These are phyloP conservation scores for Odontocolon sp. DNA, from an alignment of 2,888 invertebrate species.

Conservation along the genomic window DNA sequence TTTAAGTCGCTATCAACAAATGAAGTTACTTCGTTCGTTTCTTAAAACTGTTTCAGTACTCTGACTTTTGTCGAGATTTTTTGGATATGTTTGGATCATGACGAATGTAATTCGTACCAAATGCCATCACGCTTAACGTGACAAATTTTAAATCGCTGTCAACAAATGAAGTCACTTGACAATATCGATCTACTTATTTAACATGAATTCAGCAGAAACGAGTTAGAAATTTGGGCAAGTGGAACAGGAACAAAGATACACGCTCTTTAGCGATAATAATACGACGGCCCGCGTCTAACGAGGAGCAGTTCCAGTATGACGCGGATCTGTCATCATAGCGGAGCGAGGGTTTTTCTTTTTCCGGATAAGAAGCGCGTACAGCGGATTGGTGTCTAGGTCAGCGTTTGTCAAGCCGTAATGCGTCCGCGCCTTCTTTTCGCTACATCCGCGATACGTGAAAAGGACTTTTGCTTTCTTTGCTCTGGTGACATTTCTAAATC, in stretches of 20 bases:
- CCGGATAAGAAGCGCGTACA: conserved; percentile 42
- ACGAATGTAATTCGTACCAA: too few relatives aligned
- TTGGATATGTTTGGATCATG: background rate
- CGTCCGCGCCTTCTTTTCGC: conserved; percentile 36
- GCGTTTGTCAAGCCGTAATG: conserved; percentile 31
- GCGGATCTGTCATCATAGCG: conserved; percentile 39
- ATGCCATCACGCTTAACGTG: too few relatives aligned
- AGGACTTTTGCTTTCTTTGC: conserved; percentile 47
- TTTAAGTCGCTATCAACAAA: too few relatives aligned
- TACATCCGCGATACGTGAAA: conserved; percentile 26
- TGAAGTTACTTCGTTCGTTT: conserved; percentile 24
- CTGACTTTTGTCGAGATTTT: too few relatives aligned
- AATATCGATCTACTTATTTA: too few relatives aligned
- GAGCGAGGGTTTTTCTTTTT: conserved; percentile 35
- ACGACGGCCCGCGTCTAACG: conserved; percentile 20
- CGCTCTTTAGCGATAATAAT: conserved; percentile 45
- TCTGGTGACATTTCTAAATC: background rate
- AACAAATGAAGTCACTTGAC: too few relatives aligned
- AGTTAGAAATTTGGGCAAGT: conserved; percentile 58
- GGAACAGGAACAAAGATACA: conserved; percentile 71
- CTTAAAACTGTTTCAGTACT: too few relatives aligned
- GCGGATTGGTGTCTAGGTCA: conserved; percentile 62
- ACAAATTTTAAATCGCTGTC: too few relatives aligned
- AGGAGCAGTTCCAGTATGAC: conserved; percentile 24
- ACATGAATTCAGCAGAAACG: too few relatives aligned